Percentiles rank a stretch among this genome's conserved stretches.
Evolutionary conservation across 1,140 invertebrate genomes (phyloP).

Genomic region (Drosophila melanogaster): Release_6_plus_ISO1_MT NT_033777.3:19323001-19323500

Average conservation of each 20-base stretch:
- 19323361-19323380: slow-evolving; percentile 33
- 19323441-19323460: slow-evolving; percentile 38
- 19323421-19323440: slow-evolving; percentile 68
- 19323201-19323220: slow-evolving; percentile 54
- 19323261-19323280: slow-evolving; percentile 75
- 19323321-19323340: slow-evolving; percentile 72
- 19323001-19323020: slow-evolving; percentile 56
- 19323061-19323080: neutral
- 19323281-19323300: slow-evolving; percentile 58
- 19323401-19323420: slow-evolving; percentile 60
- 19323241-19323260: slow-evolving; percentile 59
- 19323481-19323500: slow-evolving; percentile 12
- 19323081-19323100: slow-evolving; percentile 9
- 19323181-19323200: slow-evolving; percentile 81
- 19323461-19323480: slow-evolving; percentile 67
- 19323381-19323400: slow-evolving; percentile 27
- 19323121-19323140: slow-evolving; percentile 35
- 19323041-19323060: slow-evolving; percentile 60
- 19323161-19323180: slow-evolving; percentile 83
- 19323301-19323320: slow-evolving; percentile 32
- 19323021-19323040: slow-evolving; percentile 80
- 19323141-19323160: slow-evolving; percentile 78
- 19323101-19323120: slow-evolving; percentile 66
- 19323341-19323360: slow-evolving; percentile 72
- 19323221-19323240: slow-evolving; percentile 43